Percentiles rank a stretch among this genome's conserved stretches.
These are phyloP conservation scores for Lamproptera curius DNA, from an alignment of 2,888 invertebrate species.

Conservation along the genomic window DNA sequence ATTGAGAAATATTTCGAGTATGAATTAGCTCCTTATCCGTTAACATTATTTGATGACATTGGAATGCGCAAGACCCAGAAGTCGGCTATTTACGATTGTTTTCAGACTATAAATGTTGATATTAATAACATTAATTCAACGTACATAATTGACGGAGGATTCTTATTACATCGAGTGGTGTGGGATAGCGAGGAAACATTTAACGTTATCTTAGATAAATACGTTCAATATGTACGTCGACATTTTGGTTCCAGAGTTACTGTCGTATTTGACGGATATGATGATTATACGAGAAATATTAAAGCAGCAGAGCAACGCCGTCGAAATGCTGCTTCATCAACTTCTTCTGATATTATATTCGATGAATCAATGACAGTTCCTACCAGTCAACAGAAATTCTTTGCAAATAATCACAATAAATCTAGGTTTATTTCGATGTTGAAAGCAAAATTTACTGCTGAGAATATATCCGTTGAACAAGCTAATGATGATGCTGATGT, in stretches of 20 bases:
- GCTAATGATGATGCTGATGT: no score
- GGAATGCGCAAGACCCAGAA: no score
- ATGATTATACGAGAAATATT: not conserved
- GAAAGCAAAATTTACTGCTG: slow-evolving; percentile 31
- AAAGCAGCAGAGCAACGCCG: not conserved
- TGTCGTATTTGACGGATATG: not conserved
- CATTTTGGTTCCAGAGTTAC: no score
- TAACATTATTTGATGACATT: slow-evolving; percentile 24
- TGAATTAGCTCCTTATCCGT: not conserved
- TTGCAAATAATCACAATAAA: slow-evolving; percentile 37
- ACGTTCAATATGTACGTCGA: no score
- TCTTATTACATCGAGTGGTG: slow-evolving; percentile 20
- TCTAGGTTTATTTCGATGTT: slow-evolving; percentile 37
- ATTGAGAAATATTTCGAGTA: no score
- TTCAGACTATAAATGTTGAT: slow-evolving; percentile 28
- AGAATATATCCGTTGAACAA: no score
- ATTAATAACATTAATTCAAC: slow-evolving; percentile 2
- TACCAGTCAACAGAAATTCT: no score
- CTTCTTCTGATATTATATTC: not conserved
- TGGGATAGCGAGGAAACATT: slow-evolving; percentile 29
- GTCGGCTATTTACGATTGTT: slow-evolving; percentile 33
- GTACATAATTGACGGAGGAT: not conserved
- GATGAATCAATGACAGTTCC: slow-evolving; percentile 13
- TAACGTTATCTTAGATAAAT: no score
- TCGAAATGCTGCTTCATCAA: not conserved